Base-by-base conservation (phyloP, 1,140 invertebrate genomes). In the Papilio helenus region DNA sequence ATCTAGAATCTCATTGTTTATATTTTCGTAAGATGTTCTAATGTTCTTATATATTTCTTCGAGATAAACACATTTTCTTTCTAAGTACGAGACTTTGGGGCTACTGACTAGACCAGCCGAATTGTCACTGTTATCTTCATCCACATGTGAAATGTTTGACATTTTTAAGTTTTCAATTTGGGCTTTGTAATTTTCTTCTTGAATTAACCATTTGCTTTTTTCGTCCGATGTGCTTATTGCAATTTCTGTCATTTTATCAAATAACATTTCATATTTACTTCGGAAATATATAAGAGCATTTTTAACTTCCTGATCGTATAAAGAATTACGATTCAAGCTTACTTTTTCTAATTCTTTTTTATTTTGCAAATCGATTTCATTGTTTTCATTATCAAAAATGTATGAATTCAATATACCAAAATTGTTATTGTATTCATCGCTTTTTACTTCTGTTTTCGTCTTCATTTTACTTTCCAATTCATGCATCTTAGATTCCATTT, bases 181-280 rank as follows among this genome's bases (percentile, higher is more conserved):
- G 9, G 89, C 88, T 83, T 92, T 94, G 65, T 94, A 94, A 20
- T 89, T 84, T 86, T 94, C 91, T 90, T 95, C 94, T 85, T 90
- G 84, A 79, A 91, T 81, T 23, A 79, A 72, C 93, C 93, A 95
- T 81, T 90, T 89, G 51, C 89, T 93, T 58, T 88, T 86, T 77
- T 92, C 87, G 44, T 91, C 88, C 51, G 81, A 79, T 58, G 88
- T 82, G 74, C 88, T 88, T 46, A 92, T 86, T 44, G 90, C 82
- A 79, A 94, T 85, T 55, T 85, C 78, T 14, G 87, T 91, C 79
- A 95, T 87, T 85, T 90, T 94, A 14, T 94, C 88, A 83, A 89
- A 92, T 42, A 95, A 83, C 16, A 80, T 51, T 81, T 92, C 87
- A 80, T 94, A 94, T 84, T 94, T 92, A 42, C 89, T 84, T 82